Evolutionary conservation across 2,888 invertebrate genomes (phyloP), one percentile per base, ranked within the genome.

Genomic region (Aphodius sticticus): DNA sequence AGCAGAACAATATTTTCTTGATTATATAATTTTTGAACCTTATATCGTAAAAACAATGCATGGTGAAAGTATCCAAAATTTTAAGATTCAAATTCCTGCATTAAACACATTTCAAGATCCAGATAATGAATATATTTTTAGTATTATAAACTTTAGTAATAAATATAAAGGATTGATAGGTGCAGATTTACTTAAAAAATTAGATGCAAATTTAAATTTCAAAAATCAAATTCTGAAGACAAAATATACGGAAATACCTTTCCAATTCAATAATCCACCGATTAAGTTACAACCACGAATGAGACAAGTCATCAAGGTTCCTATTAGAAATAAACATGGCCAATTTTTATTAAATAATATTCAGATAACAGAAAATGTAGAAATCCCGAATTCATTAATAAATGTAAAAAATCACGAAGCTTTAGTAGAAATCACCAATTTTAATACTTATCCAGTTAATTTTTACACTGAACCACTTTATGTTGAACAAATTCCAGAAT

Each of bases 331-430:
- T 14, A 69, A 69, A n/a, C 14, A 69, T 69, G 69, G 69, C 2
- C 1, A 69, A 69, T 14, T 69, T 69, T 69, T 69, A 69, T 14
- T 69, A 69, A 69, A 15, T 69, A n/a, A 69, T 69, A 69, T 14
- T n/a, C 14, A n/a, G 15, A 69, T 69, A 16, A 16, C 16, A 70
- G 16, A 70, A 70, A 9, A 16, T 70, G 69, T 69, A 69, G 69
- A 69, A 69, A 69, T 69, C 4, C 70, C 70, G 16, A 70, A 70
- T 70, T 70, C 70, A 9, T 70, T 70, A 70, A 16, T 70, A 70
- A 16, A n/a, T 9, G 70, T 70, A 70, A 70, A 70, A 6, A n/a
- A 70, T 16, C 70, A 9, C 70, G 70, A 70, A 70, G 16, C 70
- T 6, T 70, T 70, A 70, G 12, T 70, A 70, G 70, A 70, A 70